Percentiles rank a stretch among this genome's conserved stretches.
phyloP scores from a whole-genome alignment of 2,888 invertebrate genomes.

The Siphonodentalium dalli region DNA sequence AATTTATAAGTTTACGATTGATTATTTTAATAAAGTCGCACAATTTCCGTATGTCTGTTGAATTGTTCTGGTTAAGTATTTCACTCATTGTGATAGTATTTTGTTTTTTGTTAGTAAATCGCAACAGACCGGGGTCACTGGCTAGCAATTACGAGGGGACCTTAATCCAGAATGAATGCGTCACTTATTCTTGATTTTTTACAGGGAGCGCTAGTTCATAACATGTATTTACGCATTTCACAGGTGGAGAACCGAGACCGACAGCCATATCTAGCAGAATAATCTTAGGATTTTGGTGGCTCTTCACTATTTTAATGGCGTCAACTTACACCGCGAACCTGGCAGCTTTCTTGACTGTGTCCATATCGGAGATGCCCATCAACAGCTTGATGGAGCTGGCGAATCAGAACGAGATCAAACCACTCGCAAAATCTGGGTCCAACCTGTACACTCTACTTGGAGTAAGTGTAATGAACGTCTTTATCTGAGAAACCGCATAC shows the following conservation, averaged over 20 bases:
- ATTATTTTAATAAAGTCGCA: too few species aligned
- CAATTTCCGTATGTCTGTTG: too few species aligned
- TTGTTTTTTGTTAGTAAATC: too few species aligned
- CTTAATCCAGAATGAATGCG: neutral
- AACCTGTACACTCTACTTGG: constrained; percentile 32
- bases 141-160: neutral
- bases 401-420: constrained; percentile 25
- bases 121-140: neutral
- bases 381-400: constrained; percentile 35
- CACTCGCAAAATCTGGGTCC: constrained; percentile 31
- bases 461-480: constrained; percentile 15
- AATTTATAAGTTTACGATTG: too few species aligned
- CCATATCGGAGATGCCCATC: constrained; percentile 32
- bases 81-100: too few species aligned
- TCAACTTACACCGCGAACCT: too few species aligned
- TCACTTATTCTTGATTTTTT: neutral
- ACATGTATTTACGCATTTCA: neutral
- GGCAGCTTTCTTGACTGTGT: constrained; percentile 41
- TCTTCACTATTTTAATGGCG: constrained; percentile 37
- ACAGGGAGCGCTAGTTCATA: neutral
- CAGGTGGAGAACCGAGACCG: constrained; percentile 30
- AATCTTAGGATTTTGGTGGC: constrained; percentile 39
- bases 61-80: constrained; percentile 2
- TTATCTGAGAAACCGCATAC: too few species aligned
- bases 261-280: constrained; percentile 29